A percentile compares a stretch with the other conserved stretches of the same genome.
Conservation (phyloP, 2,113 vertebrate species). For the Thalassarche chlororhynchos region DNA sequence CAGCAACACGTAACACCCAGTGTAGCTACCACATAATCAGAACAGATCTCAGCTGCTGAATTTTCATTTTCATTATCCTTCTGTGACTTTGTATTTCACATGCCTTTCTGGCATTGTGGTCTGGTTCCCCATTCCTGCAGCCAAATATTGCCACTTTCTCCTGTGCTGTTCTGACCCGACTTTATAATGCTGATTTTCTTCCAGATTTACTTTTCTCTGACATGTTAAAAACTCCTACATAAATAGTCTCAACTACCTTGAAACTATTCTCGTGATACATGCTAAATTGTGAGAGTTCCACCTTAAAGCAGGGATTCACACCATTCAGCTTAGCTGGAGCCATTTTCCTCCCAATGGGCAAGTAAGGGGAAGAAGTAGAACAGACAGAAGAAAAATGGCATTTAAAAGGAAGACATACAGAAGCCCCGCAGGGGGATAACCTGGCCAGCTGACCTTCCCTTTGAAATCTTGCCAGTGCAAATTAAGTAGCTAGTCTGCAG, state of each 20-base stretch:
- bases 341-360: background rate
- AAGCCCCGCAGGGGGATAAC: background rate
- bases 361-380: background rate
- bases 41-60: background rate
- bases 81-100: background rate
- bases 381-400: constrained; percentile 27
- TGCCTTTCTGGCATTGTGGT: background rate
- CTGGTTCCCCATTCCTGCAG: background rate
- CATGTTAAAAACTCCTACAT: background rate
- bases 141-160: background rate
- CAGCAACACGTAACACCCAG: background rate
- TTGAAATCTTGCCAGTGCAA: constrained; percentile 57
- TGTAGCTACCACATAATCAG: background rate
- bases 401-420: constrained; percentile 5
- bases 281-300: background rate
- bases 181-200: background rate
- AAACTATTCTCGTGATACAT: background rate
- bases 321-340: background rate
- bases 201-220: background rate
- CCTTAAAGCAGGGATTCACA: background rate
- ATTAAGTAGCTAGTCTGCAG: constrained; percentile 47
- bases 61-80: background rate
- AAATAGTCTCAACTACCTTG: background rate
- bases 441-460: constrained; percentile 46
- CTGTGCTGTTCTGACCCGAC: background rate